Conservation (phyloP, 1,140 invertebrate species). For the silkworm (Bombyx mori) region ASM3026992v2 NC_085117.1:17044501-17045000, state of each 20-base stretch:
- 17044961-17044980: slow-evolving; percentile 64
- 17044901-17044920: slow-evolving; percentile 48
- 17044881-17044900: slow-evolving; percentile 22
- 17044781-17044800: slow-evolving; percentile 49
- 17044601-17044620: too few relatives aligned
- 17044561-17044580: too few relatives aligned
- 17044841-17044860: slow-evolving; percentile 46
- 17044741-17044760: slow-evolving; percentile 50
- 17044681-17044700: slow-evolving; percentile 63
- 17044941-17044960: slow-evolving; percentile 58
- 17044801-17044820: slow-evolving; percentile 7
- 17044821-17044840: slow-evolving; percentile 11
- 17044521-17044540: not conserved
- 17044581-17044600: too few relatives aligned
- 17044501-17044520: not conserved
- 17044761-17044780: slow-evolving; percentile 57
- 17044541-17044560: too few relatives aligned
- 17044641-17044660: too few relatives aligned
- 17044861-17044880: slow-evolving; percentile 9
- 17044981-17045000: slow-evolving; percentile 60
- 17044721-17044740: slow-evolving; percentile 50
- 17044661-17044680: slow-evolving; percentile 55
- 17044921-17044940: slow-evolving; percentile 38
- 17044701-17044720: slow-evolving; percentile 49
- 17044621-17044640: too few relatives aligned